These are phyloP conservation scores for Chlorocebus sabaeus DNA, from an alignment of 2,113 vertebrate genomes.

Conservation along the genomic window DNA sequence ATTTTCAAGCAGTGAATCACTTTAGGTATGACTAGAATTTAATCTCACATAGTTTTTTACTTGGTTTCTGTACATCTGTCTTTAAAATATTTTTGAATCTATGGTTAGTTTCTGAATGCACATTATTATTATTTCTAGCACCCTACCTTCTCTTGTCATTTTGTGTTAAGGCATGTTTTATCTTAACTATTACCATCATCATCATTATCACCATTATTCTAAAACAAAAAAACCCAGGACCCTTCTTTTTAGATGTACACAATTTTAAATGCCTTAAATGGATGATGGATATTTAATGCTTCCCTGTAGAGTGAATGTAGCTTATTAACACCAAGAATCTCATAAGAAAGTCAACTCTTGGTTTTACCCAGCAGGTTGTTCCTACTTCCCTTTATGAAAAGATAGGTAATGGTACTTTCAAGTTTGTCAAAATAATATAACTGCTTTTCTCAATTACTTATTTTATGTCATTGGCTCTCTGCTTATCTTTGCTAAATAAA, in stretches of 20 bases:
- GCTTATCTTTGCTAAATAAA: conserved; percentile 37
- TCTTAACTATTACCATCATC: neutral
- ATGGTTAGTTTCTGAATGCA: conserved; percentile 7
- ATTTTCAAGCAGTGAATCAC: neutral
- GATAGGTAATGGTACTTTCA: neutral
- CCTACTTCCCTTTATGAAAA: conserved; percentile 27
- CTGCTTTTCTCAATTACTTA: neutral
- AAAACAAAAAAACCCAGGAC: neutral
- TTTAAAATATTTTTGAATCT: conserved; percentile 39
- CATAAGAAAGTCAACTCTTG: neutral
- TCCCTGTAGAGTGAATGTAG: neutral
- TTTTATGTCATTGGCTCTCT: conserved; percentile 6
- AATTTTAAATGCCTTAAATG: conserved; percentile 21
- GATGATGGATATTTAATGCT: neutral
- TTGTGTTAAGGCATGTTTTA: neutral
- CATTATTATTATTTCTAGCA: neutral
- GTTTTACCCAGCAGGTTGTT: neutral
- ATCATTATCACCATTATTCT: neutral
- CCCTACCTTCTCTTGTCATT: neutral
- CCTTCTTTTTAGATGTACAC: neutral
- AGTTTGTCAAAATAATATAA: neutral
- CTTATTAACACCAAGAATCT: neutral
- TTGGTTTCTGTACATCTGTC: conserved; percentile 31
- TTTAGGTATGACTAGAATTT: conserved; percentile 29
- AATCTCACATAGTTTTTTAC: conserved; percentile 25